These are phyloP conservation scores for Hirundo rustica DNA, from an alignment of 2,797 vertebrate genomes.

Conservation along the genomic window DNA sequence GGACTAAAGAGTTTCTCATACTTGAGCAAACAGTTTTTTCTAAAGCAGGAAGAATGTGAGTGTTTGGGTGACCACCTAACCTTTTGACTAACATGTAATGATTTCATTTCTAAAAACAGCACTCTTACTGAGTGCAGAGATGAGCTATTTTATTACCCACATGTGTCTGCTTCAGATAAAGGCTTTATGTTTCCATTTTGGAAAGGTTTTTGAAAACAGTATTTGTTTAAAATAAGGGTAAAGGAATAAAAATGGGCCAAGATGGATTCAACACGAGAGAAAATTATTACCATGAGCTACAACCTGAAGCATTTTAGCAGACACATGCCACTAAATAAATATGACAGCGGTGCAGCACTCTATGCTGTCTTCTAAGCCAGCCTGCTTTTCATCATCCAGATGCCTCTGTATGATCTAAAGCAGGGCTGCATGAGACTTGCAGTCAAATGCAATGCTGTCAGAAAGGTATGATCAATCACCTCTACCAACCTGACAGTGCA, in stretches of 20 bases:
- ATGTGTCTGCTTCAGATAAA: constrained; percentile 34
- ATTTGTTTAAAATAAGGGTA: constrained; percentile 26
- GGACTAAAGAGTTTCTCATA: background rate
- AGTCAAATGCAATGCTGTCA: constrained; percentile 29
- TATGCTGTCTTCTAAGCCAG: background rate
- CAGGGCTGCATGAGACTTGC: constrained; percentile 1
- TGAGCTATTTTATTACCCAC: background rate
- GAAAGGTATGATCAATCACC: constrained; percentile 40
- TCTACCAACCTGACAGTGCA: background rate
- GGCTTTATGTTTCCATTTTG: background rate
- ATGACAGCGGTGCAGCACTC: background rate
- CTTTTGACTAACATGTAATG: background rate
- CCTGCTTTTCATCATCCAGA: constrained; percentile 21
- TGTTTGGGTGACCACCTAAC: background rate
- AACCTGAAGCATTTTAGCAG: background rate
- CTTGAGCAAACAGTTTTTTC: background rate
- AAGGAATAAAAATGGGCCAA: constrained; percentile 30
- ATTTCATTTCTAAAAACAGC: background rate
- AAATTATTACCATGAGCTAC: constrained; percentile 39
- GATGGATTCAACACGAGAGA: background rate
- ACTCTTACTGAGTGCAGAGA: background rate
- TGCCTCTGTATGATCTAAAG: background rate
- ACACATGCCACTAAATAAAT: constrained; percentile 1
- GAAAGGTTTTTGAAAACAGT: background rate
- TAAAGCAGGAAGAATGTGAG: background rate